Evolutionary conservation across 2,888 invertebrate genomes (phyloP).

Genomic region (Himalopsyche kuldschensis): DNA sequence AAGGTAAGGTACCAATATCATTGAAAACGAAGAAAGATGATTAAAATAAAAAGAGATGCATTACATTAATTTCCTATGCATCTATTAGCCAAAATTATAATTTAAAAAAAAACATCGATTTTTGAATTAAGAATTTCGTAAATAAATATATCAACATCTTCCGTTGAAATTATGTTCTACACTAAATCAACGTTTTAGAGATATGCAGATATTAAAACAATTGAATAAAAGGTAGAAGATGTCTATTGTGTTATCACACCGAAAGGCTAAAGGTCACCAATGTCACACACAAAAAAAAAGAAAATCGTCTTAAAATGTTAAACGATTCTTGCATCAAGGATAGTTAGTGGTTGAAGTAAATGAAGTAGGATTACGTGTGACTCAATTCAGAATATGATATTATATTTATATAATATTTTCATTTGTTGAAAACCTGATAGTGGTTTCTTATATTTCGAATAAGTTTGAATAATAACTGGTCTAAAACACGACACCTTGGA

Average conservation of each 20-base stretch:
- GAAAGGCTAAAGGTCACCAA: not conserved
- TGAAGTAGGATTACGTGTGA: not conserved
- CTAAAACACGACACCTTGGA: not conserved
- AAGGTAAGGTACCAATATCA: constrained; percentile 17
- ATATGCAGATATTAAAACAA: not conserved
- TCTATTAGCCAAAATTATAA: not conserved
- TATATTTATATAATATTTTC: too few relatives aligned
- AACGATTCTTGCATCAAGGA: not conserved
- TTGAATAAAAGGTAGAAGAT: not conserved
- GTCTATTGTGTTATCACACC: not conserved
- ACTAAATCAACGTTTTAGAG: not conserved
- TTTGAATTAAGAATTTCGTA: not conserved
- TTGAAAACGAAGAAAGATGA: not conserved
- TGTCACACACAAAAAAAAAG: not conserved
- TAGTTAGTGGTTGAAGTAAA: not conserved
- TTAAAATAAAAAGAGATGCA: not conserved
- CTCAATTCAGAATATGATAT: too few relatives aligned
- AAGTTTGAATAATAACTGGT: not conserved
- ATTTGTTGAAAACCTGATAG: not conserved
- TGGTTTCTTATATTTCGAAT: not conserved
- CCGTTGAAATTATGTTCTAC: not conserved
- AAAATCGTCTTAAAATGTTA: not conserved
- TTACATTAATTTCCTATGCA: not conserved
- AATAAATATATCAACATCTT: not conserved
- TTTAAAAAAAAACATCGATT: not conserved